Evolutionary conservation across 1,140 invertebrate genomes (phyloP), one percentile per base, ranked within the genome.

Genomic region (Diorhabda carinulata): DNA sequence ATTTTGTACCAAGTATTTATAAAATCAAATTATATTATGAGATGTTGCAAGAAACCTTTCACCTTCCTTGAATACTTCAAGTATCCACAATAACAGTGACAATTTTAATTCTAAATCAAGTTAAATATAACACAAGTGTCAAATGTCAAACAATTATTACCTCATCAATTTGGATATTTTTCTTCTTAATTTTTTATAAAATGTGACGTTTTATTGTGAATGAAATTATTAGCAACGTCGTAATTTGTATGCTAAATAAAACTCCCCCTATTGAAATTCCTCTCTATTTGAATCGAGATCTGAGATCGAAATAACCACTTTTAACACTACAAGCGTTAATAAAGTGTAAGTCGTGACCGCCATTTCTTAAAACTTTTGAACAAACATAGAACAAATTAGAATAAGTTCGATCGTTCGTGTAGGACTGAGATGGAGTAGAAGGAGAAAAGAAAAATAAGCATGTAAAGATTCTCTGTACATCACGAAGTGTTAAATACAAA

Each of bases 281-380:
- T 52, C 47, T 52, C 47, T 8, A 8, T 52, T n/a, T 52, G 6
- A 52, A 52, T 6, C 47, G n/a, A 52, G 47, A 52, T 52, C 47
- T 52, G 47, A 52, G 47, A 52, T 52, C 47, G 47, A 52, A 52
- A n/a, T 52, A 52, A 52, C 47, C n/a, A 52, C 47, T 52, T 52
- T 52, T 52, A 52, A 52, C 47, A 52, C 47, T 52, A 52, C 47
- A 52, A 52, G 47, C 47, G 47, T 52, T 52, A 52, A 52, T 52
- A 52, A 52, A 52, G 47, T 52, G 47, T 52, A 52, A 8, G 47
- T 52, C 47, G 47, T 52, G 47, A 52, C 47, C 47, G n/a, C 47
- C 47, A 52, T 52, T 52, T 52, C 47, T 52, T 52, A 52, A 52
- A 52, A 52, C 47, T 52, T 52, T 52, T 52, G 47, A 52, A 52